These are phyloP conservation scores for Delichon dasypus DNA, from an alignment of 2,797 vertebrate species.

Conservation along the genomic window DNA sequence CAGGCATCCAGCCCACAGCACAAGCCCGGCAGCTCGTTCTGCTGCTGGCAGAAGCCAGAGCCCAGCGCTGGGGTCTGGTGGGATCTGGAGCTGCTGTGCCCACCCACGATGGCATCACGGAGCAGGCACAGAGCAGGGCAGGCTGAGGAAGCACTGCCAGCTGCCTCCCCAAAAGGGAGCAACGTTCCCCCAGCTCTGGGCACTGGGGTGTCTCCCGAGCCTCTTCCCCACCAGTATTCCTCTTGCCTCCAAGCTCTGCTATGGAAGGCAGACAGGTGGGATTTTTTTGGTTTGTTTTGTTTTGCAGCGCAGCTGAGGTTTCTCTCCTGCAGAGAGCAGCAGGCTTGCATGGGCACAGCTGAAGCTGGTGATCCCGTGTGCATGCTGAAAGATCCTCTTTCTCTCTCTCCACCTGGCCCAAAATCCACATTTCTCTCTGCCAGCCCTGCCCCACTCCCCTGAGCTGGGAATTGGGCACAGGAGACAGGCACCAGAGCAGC, in stretches of 20 bases:
- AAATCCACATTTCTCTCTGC: not conserved
- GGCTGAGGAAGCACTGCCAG: not conserved
- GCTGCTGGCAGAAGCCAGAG: not conserved
- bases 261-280: not conserved
- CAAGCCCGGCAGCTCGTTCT: not conserved
- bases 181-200: not conserved
- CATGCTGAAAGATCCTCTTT: not conserved
- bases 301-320: not conserved
- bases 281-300: too few species aligned
- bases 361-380: not conserved
- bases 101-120: fast-evolving
- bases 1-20: not conserved
- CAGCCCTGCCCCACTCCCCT: not conserved
- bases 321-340: conserved; percentile 6
- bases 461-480: not conserved
- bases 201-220: not conserved
- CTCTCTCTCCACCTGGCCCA: not conserved
- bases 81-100: not conserved
- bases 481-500: not conserved
- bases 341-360: not conserved
- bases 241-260: not conserved
- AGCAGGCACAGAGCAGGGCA: not conserved
- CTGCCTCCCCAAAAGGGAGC: not conserved
- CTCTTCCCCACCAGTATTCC: not conserved
- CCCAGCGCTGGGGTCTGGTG: not conserved